A percentile compares a stretch with the other conserved stretches of the same genome.
These are phyloP conservation scores for Ostrea denselamellosa DNA, from an alignment of 1,140 invertebrate species.

Conservation along the genomic window DNA sequence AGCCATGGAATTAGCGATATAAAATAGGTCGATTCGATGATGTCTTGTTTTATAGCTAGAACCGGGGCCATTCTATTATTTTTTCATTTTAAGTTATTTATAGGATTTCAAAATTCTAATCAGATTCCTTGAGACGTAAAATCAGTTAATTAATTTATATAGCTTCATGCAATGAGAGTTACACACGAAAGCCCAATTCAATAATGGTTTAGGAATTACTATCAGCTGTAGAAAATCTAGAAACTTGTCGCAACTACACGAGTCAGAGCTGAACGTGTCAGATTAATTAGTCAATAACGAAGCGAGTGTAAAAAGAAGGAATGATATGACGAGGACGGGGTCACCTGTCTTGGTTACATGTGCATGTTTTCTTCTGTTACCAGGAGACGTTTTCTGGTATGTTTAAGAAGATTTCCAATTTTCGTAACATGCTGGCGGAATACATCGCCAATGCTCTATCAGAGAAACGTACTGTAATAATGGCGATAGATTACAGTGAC, in stretches of 20 bases:
- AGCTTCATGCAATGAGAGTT: not conserved
- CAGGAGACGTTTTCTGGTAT: not conserved
- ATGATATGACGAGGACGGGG: not conserved
- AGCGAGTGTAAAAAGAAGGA: not conserved
- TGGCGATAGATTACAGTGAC: constrained; percentile 29
- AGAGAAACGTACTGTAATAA: constrained; percentile 8
- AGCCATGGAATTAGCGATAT: too few relatives aligned
- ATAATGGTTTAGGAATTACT: not conserved
- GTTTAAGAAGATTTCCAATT: constrained; percentile 21
- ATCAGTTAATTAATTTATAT: constrained; percentile 31
- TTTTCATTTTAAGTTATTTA: not conserved
- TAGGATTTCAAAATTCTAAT: not conserved
- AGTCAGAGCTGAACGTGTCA: not conserved
- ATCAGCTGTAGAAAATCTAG: not conserved
- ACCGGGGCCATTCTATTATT: not conserved
- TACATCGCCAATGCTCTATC: constrained; percentile 13
- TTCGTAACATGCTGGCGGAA: constrained; percentile 16
- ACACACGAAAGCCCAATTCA: not conserved
- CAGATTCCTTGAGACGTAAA: not conserved
- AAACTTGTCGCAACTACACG: not conserved
- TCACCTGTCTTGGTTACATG: not conserved
- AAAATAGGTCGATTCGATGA: too few relatives aligned
- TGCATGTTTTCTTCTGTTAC: constrained; percentile 9
- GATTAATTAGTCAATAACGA: not conserved
- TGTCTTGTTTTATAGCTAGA: not conserved